Base-by-base conservation (phyloP, 2,888 invertebrate genomes). In the Dolomedes plantarius region DNA sequence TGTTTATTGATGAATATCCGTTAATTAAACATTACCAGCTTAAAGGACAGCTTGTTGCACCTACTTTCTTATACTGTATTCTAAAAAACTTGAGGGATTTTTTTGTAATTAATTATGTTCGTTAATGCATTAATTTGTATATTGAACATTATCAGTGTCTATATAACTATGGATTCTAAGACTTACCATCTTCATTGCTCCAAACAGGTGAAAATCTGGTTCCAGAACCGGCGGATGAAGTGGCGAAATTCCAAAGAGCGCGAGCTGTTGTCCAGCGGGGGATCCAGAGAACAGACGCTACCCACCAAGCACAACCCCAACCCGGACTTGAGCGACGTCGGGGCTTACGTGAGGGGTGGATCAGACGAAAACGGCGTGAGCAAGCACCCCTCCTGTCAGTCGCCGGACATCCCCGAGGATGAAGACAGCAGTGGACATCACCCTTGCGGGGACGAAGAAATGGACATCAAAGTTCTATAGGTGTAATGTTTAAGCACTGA, bases 201-300 rank as follows among this genome's bases (percentile, higher is more conserved):
- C 9, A 36, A 41, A 0, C 92, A 95, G 95, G 95, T 95, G 82
- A 95, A 95, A 91, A 95, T 96, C 87, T 95, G 95, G 95, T 99
- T 99, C 92, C 98, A 99, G 93, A 99, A 99, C 91, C 95, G 98
- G 0, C 95, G 98, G 78, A 99, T 99, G 98, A 99, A 97, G 92
- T 98, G 98, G 98, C 94, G 99, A 77, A 99, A 99, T 92, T 97
- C 97, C 3, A 98, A 98, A 92, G 98, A 98, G 91, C 93, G 98
- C 39, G 98, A 98, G 92, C 93, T 98, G 0, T 93, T 98, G 29
- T 98, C 98, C 0, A 95, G 95, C 27, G 98, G 98, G 0, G 98
- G 98, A 0, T 96, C 97, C 7, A 94, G 98, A 32, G 98, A 98
- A 90, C 97, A 98, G 91, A 98, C 98, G 0, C 92, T 98, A 29